These are phyloP conservation scores for Pelobates fuscus DNA, from an alignment of 2,113 vertebrate species.

Conservation along the genomic window DNA sequence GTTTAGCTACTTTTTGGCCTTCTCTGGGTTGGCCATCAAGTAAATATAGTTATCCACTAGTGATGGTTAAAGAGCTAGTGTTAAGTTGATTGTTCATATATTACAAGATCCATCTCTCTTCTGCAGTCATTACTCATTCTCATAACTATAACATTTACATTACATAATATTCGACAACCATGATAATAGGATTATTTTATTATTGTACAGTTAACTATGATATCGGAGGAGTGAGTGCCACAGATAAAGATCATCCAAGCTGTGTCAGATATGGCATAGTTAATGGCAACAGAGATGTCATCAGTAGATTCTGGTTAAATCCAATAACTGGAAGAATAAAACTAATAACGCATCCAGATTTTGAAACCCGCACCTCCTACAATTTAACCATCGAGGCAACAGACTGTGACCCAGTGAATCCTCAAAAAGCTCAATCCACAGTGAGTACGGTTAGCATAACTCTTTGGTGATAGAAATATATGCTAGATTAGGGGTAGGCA, in stretches of 20 bases:
- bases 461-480: too few relatives aligned
- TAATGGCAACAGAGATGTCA: conserved; percentile 43
- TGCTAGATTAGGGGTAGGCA: too few relatives aligned
- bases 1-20: too few relatives aligned
- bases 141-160: too few relatives aligned
- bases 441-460: conserved; percentile 27
- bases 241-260: conserved; percentile 53
- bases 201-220: conserved; percentile 48
- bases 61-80: too few relatives aligned
- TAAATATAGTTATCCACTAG: too few relatives aligned
- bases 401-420: conserved; percentile 50
- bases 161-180: too few relatives aligned
- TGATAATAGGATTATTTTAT: too few relatives aligned
- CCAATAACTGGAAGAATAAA: conserved; percentile 52
- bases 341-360: conserved; percentile 53
- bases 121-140: too few relatives aligned
- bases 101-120: too few relatives aligned
- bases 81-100: too few relatives aligned
- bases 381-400: conserved; percentile 51
- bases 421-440: neutral
- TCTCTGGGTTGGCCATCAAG: too few relatives aligned
- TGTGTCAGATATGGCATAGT: conserved; percentile 53
- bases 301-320: conserved; percentile 55
- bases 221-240: conserved; percentile 52
- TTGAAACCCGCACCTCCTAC: conserved; percentile 46